Evolutionary conservation across 2,888 invertebrate species (phyloP).

Genomic region (Lissonota sp.): DNA sequence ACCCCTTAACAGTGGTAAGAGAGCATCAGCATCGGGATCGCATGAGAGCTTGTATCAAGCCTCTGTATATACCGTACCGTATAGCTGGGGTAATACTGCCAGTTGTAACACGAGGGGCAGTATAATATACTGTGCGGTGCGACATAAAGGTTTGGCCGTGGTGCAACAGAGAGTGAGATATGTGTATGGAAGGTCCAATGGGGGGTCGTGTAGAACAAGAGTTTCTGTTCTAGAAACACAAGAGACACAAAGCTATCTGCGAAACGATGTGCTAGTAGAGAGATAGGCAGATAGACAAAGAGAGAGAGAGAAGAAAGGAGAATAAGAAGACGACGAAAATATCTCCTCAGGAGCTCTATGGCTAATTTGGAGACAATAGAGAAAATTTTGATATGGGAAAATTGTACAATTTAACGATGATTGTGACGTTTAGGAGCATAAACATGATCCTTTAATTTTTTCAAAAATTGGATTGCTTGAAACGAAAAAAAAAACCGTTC

Average conservation of each 20-base stretch:
- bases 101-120: slow-evolving; percentile 43
- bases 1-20: slow-evolving; percentile 7
- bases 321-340: neutral
- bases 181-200: neutral
- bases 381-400: no score
- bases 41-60: slow-evolving; percentile 43
- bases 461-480: no score
- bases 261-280: slow-evolving; percentile 38
- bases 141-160: slow-evolving; percentile 43
- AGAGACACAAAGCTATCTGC: slow-evolving; percentile 50
- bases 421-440: no score
- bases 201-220: slow-evolving; percentile 43
- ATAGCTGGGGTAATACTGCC: slow-evolving; percentile 41
- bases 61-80: slow-evolving; percentile 10
- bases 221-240: slow-evolving; percentile 37
- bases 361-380: no score
- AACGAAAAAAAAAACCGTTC: no score
- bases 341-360: neutral
- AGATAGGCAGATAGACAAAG: slow-evolving; percentile 11
- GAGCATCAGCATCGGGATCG: slow-evolving; percentile 55
- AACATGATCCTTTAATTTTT: no score
- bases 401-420: no score
- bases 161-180: slow-evolving; percentile 25
- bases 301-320: neutral
- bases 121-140: slow-evolving; percentile 49